phyloP scores from a whole-genome alignment of 2,797 vertebrate species.

The Anisognathus igniventris region DNA sequence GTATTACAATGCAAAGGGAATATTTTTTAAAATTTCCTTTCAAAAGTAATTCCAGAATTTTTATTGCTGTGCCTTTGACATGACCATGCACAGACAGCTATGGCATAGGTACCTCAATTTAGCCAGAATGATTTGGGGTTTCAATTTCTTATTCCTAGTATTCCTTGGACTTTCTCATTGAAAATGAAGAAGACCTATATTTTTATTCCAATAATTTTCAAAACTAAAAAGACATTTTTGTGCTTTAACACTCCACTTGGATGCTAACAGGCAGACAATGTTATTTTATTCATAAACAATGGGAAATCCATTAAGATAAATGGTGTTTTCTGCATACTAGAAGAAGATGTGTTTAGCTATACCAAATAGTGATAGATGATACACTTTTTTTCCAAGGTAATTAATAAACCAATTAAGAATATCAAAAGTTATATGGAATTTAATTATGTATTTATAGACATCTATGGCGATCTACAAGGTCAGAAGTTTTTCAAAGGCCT shows the following conservation, averaged over 20 bases:
- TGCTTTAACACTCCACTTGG: background rate
- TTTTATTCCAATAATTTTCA: background rate
- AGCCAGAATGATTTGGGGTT: background rate
- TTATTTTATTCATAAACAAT: background rate
- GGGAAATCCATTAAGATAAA: background rate
- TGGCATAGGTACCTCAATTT: background rate
- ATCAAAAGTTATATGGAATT: background rate
- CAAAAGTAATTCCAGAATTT: background rate
- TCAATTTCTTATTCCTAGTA: background rate
- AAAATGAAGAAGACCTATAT: background rate
- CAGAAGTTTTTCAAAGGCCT: background rate
- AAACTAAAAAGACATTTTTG: background rate
- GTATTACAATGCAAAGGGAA: background rate
- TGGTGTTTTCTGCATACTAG: background rate
- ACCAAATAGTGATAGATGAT: background rate
- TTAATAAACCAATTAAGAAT: background rate
- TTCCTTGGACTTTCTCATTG: background rate
- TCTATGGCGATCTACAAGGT: background rate
- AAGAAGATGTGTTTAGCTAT: background rate
- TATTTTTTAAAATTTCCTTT: background rate
- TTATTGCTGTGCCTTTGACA: background rate
- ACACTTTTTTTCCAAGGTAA: background rate
- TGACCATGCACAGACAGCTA: background rate
- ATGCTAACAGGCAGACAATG: background rate
- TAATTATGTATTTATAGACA: background rate